Evolutionary conservation across 2,888 invertebrate genomes (phyloP), one percentile per base, ranked within the genome.

Genomic region (Leptarthrus brevirostris): DNA sequence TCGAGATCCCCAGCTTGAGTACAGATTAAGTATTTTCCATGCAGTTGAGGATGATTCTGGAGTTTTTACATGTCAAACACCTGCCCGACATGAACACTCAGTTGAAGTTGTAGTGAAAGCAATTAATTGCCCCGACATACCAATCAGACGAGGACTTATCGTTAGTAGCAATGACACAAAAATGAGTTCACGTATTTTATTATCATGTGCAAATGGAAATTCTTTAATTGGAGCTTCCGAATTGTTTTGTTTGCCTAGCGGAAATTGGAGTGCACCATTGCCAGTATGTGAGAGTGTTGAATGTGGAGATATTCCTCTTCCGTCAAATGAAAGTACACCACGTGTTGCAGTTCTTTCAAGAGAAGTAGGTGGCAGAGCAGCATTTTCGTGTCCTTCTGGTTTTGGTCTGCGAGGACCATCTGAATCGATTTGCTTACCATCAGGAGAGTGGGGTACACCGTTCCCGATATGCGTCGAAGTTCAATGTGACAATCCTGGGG

Each of bases 211-310:
- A 12, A 93, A 93, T 80, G 94, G 94, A 2, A 93, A 93, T 81
- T 90, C 92, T 0, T 85, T 95, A 49, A 91, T 94, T 72, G 95
- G 95, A 3, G 88, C 92, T 1, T 89, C 90, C 2, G 90, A 91
- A 79, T 87, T 94, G 26, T 83, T 86, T 56, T 95, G 95, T 82
- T 85, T 93, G n/a, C 92, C 94, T 0, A 93, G 93, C 18, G 94
- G 94, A 24, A 93, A 93, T 82, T 95, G 95, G 95, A 93, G 93
- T 79, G 90, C 92, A 0, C 92, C 92, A 1, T 86, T 93, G 76
- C 94, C 94, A 5, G 90, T 92, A 53, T 94, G 94, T 83, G 93
- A 93, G 85, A 93, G 93, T 91, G 91, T 93, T 66, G 93, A 93
- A 84, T 93, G 94, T 81, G 93, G 93, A 10, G 93, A 93, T 80